Conservation (phyloP, 2,888 invertebrate species). For the Gymnosoma rotundatum region DNA sequence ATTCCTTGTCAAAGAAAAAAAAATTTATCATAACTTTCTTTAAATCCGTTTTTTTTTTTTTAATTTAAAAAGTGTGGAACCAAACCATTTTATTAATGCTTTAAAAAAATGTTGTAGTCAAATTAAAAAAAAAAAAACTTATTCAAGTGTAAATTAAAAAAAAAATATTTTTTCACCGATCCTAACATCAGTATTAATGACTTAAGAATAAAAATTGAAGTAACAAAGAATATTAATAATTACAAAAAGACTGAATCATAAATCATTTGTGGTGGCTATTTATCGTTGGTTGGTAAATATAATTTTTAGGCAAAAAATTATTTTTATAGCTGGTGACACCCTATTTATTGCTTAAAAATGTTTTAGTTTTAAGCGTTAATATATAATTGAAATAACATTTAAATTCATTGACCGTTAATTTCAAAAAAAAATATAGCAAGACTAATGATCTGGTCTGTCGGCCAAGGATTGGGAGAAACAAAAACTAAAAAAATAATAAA, state of each 20-base stretch:
- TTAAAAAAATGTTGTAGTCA: too few relatives aligned
- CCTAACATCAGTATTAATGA: background rate
- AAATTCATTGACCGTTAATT: slow-evolving; percentile 51
- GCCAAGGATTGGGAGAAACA: slow-evolving; percentile 21
- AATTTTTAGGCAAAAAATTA: slow-evolving; percentile 30
- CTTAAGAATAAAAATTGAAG: background rate
- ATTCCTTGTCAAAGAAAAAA: too few relatives aligned
- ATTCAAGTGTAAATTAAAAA: slow-evolving; percentile 24
- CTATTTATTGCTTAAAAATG: slow-evolving; percentile 8
- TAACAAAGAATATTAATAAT: background rate
- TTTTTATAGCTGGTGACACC: slow-evolving; percentile 52
- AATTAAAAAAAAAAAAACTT: background rate
- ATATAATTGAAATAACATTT: slow-evolving; percentile 66
- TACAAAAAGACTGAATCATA: slow-evolving; percentile 16
- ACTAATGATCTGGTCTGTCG: slow-evolving; percentile 47
- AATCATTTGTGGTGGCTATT: slow-evolving; percentile 33
- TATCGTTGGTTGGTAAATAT: slow-evolving; percentile 4
- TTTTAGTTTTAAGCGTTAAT: slow-evolving; percentile 45
- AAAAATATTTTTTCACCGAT: too few relatives aligned
- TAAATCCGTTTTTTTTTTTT: too few relatives aligned
- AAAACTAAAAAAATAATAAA: slow-evolving; percentile 35
- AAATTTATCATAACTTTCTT: too few relatives aligned
- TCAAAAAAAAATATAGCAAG: slow-evolving; percentile 42
- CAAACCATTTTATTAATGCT: too few relatives aligned
- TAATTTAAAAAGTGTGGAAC: too few relatives aligned